These are phyloP conservation scores for Microcebus ravelobensis DNA, from an alignment of 2,113 vertebrate genomes.

Conservation along the genomic window DNA sequence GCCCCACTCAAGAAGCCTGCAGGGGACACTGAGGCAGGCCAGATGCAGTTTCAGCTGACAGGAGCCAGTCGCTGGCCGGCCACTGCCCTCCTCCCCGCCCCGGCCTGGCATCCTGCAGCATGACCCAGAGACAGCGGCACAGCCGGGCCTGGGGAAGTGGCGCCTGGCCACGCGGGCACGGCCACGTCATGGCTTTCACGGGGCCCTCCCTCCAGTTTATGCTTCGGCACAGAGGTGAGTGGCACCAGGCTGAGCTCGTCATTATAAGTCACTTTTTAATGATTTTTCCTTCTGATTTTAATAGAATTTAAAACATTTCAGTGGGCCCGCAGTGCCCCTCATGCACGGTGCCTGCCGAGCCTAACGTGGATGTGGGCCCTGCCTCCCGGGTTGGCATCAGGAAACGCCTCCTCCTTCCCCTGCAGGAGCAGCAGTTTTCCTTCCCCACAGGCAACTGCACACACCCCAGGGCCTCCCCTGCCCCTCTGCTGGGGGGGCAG, in stretches of 20 bases:
- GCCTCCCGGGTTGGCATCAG: background rate
- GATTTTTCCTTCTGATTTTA: background rate
- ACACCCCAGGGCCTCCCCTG: background rate
- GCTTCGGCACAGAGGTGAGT: background rate
- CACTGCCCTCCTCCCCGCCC: background rate
- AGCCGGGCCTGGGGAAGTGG: background rate
- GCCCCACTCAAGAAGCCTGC: background rate
- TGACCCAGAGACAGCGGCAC: background rate
- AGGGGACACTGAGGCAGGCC: background rate
- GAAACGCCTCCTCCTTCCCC: background rate
- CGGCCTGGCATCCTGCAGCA: background rate
- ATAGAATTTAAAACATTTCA: background rate
- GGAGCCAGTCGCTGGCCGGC: background rate
- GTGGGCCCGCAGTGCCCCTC: background rate
- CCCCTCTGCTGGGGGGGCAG: background rate
- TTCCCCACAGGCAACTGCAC: background rate
- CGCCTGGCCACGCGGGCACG: background rate
- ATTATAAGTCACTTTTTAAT: background rate
- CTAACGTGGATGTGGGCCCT: background rate
- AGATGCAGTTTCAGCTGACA: background rate
- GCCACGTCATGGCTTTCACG: background rate
- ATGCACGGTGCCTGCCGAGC: background rate
- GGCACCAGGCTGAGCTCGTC: background rate
- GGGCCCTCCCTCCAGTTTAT: background rate
- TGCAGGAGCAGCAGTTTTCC: background rate